phyloP scores from a whole-genome alignment of 2,888 invertebrate species.

The Petrophora chlorosata region DNA sequence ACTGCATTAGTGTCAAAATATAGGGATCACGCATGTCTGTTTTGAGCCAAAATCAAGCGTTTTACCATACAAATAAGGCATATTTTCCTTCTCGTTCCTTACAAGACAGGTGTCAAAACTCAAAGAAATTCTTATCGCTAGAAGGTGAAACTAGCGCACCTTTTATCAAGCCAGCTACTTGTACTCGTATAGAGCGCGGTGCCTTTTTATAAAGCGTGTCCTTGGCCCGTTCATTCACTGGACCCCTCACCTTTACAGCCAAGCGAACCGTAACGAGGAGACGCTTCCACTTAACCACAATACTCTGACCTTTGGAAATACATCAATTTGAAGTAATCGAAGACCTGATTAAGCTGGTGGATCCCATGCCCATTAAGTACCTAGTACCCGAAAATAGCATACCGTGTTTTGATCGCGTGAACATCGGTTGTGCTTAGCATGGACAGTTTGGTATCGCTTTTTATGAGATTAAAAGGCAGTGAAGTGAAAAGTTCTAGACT shows the following conservation, averaged over 20 bases:
- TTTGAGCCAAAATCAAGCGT: too few relatives aligned
- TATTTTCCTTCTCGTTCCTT: neutral
- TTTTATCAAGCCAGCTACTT: conserved; percentile 37
- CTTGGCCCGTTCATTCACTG: conserved; percentile 61
- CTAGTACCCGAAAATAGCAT: conserved; percentile 65
- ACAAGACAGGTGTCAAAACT: conserved; percentile 36
- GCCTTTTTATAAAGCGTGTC: conserved; percentile 52
- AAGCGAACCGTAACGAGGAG: conserved; percentile 58
- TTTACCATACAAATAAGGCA: too few relatives aligned
- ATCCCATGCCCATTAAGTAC: conserved; percentile 48
- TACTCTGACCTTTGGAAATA: conserved; percentile 45
- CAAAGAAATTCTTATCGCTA: conserved; percentile 39
- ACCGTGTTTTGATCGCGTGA: conserved; percentile 52
- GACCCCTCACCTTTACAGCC: conserved; percentile 56
- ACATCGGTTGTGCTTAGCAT: conserved; percentile 57
- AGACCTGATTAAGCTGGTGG: conserved; percentile 47
- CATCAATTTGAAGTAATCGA: conserved; percentile 32
- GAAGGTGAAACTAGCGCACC: conserved; percentile 39
- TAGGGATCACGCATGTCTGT: too few relatives aligned
- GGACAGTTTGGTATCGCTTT: conserved; percentile 9
- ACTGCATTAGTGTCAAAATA: too few relatives aligned
- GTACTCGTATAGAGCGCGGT: conserved; percentile 28
- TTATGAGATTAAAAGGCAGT: conserved; percentile 4
- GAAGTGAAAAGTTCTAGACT: conserved; percentile 11
- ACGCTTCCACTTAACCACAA: conserved; percentile 50